A percentile compares a stretch with the other conserved stretches of the same genome.
These are phyloP conservation scores for Micronisus gabar DNA, from an alignment of 2,113 vertebrate species.

Conservation along the genomic window DNA sequence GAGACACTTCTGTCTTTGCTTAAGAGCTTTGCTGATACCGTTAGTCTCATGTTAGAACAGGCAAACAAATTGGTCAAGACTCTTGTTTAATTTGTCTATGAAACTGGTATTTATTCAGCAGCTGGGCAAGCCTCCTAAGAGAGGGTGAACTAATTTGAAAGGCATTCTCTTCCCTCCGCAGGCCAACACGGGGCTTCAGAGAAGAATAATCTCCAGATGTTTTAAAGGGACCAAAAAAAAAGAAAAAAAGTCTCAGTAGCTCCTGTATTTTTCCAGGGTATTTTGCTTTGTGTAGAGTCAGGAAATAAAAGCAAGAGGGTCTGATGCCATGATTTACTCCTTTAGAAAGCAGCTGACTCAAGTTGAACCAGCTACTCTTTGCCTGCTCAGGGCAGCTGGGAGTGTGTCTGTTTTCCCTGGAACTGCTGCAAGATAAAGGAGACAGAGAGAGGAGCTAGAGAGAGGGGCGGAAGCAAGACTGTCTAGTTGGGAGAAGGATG, in stretches of 20 bases:
- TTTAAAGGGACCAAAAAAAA: not conserved
- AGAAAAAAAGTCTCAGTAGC: not conserved
- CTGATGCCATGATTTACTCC: not conserved
- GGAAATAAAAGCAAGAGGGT: not conserved
- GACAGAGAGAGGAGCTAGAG: not conserved
- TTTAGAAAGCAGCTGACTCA: not conserved
- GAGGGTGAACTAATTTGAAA: constrained; percentile 26
- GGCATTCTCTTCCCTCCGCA: not conserved
- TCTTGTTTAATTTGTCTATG: not conserved
- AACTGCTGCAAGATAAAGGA: not conserved
- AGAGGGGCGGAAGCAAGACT: not conserved
- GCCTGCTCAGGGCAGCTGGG: not conserved
- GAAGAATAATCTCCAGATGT: not conserved
- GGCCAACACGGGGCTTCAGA: not conserved
- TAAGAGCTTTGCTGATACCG: not conserved
- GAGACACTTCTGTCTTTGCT: not conserved
- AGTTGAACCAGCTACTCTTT: not conserved
- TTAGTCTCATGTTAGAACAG: not conserved
- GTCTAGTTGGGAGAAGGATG: not conserved
- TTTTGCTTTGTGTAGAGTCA: not conserved
- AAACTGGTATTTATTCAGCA: not conserved
- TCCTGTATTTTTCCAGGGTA: not conserved
- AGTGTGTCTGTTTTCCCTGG: not conserved
- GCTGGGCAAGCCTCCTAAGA: not conserved
- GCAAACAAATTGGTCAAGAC: not conserved